These are phyloP conservation scores for Thelaira solivaga DNA, from an alignment of 2,888 invertebrate species.

Conservation along the genomic window DNA sequence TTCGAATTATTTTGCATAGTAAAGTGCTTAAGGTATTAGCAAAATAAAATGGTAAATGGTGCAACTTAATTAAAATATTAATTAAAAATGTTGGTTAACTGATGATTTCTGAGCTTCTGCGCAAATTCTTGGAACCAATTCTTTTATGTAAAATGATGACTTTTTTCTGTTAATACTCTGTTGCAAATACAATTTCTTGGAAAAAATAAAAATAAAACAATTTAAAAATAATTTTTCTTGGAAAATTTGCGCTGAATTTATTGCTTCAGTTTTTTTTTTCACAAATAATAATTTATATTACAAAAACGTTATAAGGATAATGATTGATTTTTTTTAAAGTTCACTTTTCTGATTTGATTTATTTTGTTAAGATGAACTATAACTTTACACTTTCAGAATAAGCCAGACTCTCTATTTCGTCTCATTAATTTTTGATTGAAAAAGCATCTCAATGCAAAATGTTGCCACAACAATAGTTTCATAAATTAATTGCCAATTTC, in stretches of 20 bases:
- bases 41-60: slow-evolving; percentile 1
- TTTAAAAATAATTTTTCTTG: background rate
- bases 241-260: slow-evolving; percentile 27
- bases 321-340: slow-evolving; percentile 45
- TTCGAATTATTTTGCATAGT: background rate
- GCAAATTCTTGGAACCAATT: slow-evolving; percentile 35
- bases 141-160: background rate
- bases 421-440: too few species aligned
- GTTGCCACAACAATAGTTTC: too few species aligned
- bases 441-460: too few species aligned
- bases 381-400: too few species aligned
- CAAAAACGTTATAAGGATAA: slow-evolving; percentile 25
- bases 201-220: too few species aligned
- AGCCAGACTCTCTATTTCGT: too few species aligned
- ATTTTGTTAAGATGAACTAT: too few species aligned
- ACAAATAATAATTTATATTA: background rate
- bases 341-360: too few species aligned
- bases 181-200: too few species aligned
- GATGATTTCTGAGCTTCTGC: background rate
- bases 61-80: background rate
- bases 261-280: background rate
- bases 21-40: slow-evolving; percentile 22
- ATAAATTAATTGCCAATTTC: too few species aligned
- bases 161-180: too few species aligned
- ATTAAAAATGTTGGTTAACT: background rate